Conservation (phyloP, 2,113 vertebrate species). For the Vulpes vulpes region DNA sequence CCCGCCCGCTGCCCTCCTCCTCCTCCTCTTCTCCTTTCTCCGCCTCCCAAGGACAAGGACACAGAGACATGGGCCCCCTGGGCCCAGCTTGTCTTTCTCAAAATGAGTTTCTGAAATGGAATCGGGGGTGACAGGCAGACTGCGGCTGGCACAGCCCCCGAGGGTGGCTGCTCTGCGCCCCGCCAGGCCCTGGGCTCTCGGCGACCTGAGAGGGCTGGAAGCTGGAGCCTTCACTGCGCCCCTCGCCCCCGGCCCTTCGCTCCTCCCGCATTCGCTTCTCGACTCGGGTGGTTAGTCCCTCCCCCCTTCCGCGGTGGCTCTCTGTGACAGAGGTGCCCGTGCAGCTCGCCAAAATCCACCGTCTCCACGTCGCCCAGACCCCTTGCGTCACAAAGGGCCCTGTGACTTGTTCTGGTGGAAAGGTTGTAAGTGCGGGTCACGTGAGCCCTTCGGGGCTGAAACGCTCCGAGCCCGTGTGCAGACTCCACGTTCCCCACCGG, state of each 20-base stretch:
- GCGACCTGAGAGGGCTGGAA: background rate
- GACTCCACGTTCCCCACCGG: background rate
- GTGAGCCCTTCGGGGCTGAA: background rate
- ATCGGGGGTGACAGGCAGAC: conserved; percentile 10
- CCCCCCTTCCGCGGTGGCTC: background rate
- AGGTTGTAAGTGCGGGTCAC: background rate
- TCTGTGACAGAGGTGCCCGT: background rate
- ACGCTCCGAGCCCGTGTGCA: too few relatives aligned
- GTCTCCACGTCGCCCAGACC: background rate
- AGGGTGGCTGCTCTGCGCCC: background rate
- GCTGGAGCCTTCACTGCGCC: background rate
- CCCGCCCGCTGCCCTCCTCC: background rate
- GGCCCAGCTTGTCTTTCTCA: conserved; percentile 65
- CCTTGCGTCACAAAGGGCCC: background rate
- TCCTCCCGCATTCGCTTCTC: background rate
- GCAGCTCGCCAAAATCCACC: background rate
- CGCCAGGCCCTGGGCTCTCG: too few relatives aligned
- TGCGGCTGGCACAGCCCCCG: background rate
- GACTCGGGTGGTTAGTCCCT: background rate
- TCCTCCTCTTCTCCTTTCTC: conserved; percentile 64
- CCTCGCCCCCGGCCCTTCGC: rapidly evolving
- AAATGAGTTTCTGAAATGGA: conserved; percentile 52
- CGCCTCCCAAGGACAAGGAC: conserved; percentile 73
- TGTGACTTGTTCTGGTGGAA: background rate
- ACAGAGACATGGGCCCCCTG: conserved; percentile 40